Evolutionary conservation across 37 sponge, comb jelly and placozoan species (phyloP).

Genomic region (Bolinopsis microptera): DNA sequence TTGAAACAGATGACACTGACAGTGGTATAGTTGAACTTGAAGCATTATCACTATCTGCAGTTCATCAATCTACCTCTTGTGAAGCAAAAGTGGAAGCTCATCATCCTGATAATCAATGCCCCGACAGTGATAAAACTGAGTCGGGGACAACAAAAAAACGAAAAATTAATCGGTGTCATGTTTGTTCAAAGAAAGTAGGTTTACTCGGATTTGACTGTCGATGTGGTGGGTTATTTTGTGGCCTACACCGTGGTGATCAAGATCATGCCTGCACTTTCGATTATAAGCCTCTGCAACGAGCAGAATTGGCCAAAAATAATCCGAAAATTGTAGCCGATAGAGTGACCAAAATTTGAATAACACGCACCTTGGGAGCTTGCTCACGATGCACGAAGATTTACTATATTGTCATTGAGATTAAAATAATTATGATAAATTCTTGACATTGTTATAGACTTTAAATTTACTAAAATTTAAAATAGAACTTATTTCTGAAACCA

Average conservation of each 20-base stretch:
- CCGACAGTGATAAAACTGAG: background rate
- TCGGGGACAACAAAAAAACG: background rate
- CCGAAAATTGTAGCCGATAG: slow-evolving; percentile 22
- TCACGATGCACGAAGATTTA: background rate
- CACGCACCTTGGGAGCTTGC: too few relatives aligned
- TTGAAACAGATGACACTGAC: too few relatives aligned
- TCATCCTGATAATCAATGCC: background rate
- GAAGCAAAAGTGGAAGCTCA: background rate
- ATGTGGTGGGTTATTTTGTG: slow-evolving; percentile 57
- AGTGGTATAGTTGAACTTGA: too few relatives aligned
- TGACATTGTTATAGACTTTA: too few relatives aligned
- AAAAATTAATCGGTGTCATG: background rate
- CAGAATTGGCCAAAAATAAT: slow-evolving; percentile 45
- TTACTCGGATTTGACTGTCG: slow-evolving; percentile 48
- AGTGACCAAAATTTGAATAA: slow-evolving; percentile 26
- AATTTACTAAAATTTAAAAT: too few relatives aligned
- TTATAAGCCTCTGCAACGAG: slow-evolving; percentile 47
- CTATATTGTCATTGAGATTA: too few relatives aligned
- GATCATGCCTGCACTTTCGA: slow-evolving; percentile 45
- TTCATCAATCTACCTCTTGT: too few relatives aligned
- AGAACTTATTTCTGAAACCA: too few relatives aligned
- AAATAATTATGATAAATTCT: too few relatives aligned
- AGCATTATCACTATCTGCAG: too few relatives aligned
- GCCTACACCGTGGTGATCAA: slow-evolving; percentile 8
- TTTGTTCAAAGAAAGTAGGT: slow-evolving; percentile 55